Evolutionary conservation across 2,888 invertebrate genomes (phyloP), one percentile per base, ranked within the genome.

Genomic region (Heliconius sara): DNA sequence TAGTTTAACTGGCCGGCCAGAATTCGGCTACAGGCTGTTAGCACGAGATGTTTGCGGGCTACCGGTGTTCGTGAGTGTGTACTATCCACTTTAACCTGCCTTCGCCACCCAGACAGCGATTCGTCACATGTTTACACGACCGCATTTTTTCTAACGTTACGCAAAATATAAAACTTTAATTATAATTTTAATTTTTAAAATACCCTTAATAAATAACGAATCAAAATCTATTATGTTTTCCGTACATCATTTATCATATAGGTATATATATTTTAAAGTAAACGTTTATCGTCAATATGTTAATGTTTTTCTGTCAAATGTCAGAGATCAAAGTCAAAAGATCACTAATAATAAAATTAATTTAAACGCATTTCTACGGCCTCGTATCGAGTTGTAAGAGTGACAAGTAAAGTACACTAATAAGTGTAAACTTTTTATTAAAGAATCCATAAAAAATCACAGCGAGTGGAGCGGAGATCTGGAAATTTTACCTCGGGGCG

Each of bases 381-480:
- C 92, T 92, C 86, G 39, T 68, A 82, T 85, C 85, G 86, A 80
- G 82, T 83, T 89, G 86, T 86, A 87, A 85, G 87, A 87, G 87
- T 90, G 89, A 90, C 90, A 91, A 89, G 88, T 91, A 88, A 90
- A 92, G 89, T 90, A 90, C 88, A 88, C 89, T 91, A 73, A 60
- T 34, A 89, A 93, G 89, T 92, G 92, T 93, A 92, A 93, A 94
- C 91, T 93, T 94, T 93, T 93, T 94, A 93, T 94, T 93, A 92
- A 91, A 88, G 94, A 95, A 93, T 86, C 94, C 95, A 83, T 93
- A 94, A 88, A 84, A 94, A 91, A 88, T 85, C 89, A 86, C 87
- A 84, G 85, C 67, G 80, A 81, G 79, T 71, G 70, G 89, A 91
- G 88, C 89, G 91, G 90, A 89, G 89, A 88, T 87, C 88, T 84